Conservation (phyloP, 2,888 invertebrate species). For the Suillia variegata region DNA sequence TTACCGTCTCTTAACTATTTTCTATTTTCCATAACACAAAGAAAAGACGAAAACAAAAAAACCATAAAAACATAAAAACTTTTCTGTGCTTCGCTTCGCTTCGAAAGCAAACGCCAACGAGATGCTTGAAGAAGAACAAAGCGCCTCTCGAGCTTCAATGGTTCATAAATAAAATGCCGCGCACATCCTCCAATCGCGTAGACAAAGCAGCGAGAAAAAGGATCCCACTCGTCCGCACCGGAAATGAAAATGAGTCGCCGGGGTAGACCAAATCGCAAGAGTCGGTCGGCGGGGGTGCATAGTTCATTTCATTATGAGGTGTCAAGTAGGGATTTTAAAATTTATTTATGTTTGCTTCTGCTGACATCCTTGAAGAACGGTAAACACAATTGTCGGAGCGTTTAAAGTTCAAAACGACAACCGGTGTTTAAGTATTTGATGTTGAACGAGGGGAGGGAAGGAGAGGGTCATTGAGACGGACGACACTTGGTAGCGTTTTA, state of each 20-base stretch:
- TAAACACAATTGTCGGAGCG: conserved; percentile 20
- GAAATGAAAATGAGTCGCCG: conserved; percentile 13
- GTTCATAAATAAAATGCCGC: conserved; percentile 29
- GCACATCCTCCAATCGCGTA: too few species aligned
- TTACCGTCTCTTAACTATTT: conserved; percentile 35
- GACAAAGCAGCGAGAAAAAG: neutral
- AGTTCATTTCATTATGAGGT: conserved; percentile 58
- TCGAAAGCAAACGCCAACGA: too few species aligned
- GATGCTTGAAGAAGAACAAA: neutral
- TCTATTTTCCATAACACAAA: conserved; percentile 36
- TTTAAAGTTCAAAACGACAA: too few species aligned
- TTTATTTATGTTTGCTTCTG: conserved; percentile 13
- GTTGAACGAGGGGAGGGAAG: conserved; percentile 8
- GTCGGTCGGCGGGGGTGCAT: too few species aligned
- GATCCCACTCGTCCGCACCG: neutral
- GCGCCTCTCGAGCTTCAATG: neutral
- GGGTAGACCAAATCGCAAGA: too few species aligned
- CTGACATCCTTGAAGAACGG: conserved; percentile 2
- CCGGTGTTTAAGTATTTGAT: too few species aligned
- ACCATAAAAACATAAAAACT: too few species aligned
- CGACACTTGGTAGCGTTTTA: neutral
- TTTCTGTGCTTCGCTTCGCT: too few species aligned
- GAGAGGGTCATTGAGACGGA: neutral
- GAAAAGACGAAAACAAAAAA: too few species aligned
- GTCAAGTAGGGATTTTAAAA: conserved; percentile 45